phyloP scores from a whole-genome alignment of 2,797 vertebrate genomes.

The Syngnathus rostellatus region DNA sequence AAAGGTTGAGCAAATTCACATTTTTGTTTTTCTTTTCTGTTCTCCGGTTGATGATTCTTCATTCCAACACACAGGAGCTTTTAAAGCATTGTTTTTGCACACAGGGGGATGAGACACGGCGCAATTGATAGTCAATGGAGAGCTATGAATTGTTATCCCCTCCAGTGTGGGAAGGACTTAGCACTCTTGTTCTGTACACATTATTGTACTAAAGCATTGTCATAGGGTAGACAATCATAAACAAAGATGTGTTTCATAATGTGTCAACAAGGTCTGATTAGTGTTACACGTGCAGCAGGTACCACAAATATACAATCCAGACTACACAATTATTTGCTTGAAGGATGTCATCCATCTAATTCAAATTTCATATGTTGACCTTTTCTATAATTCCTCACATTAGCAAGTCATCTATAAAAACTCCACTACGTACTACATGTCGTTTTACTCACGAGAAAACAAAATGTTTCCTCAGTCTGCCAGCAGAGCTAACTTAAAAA shows the following conservation, averaged over 20 bases:
- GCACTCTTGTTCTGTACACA: neutral
- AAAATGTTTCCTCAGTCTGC: constrained; percentile 21
- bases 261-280: neutral
- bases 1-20: neutral
- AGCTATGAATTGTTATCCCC: constrained; percentile 9
- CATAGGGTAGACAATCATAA: neutral
- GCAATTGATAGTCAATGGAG: neutral
- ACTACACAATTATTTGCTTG: too few species aligned
- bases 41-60: constrained; percentile 3
- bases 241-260: neutral
- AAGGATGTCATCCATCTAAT: neutral
- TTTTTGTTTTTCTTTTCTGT: neutral
- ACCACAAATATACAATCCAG: neutral
- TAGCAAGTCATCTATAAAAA: constrained; percentile 18
- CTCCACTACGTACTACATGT: too few species aligned
- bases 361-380: neutral
- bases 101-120: neutral
- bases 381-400: constrained; percentile 9
- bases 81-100: constrained; percentile 10
- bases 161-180: constrained; percentile 5
- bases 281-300: neutral
- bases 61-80: constrained; percentile 19
- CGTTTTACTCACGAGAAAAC: constrained; percentile 30
- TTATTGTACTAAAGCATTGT: neutral
- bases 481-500: constrained; percentile 48